A percentile compares a stretch with the other conserved stretches of the same genome.
These are phyloP conservation scores for Pteria penguin DNA, from an alignment of 2,888 invertebrate genomes.

Conservation along the genomic window DNA sequence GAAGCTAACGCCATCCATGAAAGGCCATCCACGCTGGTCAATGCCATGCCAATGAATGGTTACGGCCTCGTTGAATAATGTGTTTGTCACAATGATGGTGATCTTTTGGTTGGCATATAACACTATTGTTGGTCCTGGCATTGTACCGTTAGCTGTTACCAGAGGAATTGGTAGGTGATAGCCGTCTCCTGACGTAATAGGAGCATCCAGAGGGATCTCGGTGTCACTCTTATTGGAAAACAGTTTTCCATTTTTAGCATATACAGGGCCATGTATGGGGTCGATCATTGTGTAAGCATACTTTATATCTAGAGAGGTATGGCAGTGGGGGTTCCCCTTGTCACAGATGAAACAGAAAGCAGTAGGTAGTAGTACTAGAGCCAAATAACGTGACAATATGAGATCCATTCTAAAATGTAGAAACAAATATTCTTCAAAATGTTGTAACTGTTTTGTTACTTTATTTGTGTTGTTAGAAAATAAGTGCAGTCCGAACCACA, in stretches of 20 bases:
- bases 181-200: conserved; percentile 54
- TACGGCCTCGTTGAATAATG: conserved; percentile 48
- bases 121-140: conserved; percentile 60
- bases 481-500: too few species aligned
- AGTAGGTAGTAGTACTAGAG: too few species aligned
- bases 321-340: not conserved
- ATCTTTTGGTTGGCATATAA: conserved; percentile 59
- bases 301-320: not conserved
- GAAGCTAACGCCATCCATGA: conserved; percentile 64
- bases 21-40: conserved; percentile 53
- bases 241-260: not conserved
- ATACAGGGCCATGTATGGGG: not conserved
- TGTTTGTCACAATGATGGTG: conserved; percentile 55
- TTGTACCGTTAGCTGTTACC: conserved; percentile 54
- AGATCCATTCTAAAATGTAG: too few species aligned
- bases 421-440: too few species aligned
- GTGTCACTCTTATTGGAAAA: not conserved
- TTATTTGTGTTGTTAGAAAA: too few species aligned
- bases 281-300: conserved; percentile 22
- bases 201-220: not conserved
- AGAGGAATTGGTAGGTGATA: conserved; percentile 36
- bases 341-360: too few species aligned
- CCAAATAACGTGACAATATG: too few species aligned
- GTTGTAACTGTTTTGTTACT: too few species aligned
- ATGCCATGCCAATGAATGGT: conserved; percentile 70